Conservation (phyloP, 2,797 vertebrate species). For the Manis crassicaudata region DNA sequence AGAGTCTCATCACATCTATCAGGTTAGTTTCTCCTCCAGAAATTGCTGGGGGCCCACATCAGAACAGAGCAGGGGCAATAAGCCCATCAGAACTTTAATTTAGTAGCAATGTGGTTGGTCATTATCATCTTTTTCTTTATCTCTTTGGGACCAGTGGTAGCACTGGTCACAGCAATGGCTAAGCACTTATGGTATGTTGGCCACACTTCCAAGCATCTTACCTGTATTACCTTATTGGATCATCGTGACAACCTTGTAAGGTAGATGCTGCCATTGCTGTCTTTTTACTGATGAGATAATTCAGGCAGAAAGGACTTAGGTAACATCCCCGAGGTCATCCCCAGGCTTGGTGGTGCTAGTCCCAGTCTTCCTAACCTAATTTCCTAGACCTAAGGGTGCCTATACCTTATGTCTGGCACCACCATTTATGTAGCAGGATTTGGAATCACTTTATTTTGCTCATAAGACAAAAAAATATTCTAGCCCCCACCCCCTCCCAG, state of each 20-base stretch:
- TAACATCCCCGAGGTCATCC: neutral
- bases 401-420: neutral
- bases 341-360: neutral
- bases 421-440: neutral
- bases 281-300: neutral
- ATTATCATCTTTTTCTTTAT: neutral
- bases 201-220: neutral
- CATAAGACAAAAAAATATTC: slow-evolving; percentile 4
- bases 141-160: neutral
- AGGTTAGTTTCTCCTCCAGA: slow-evolving; percentile 87
- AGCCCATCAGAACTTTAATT: neutral
- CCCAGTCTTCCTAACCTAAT: neutral
- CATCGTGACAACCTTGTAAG: neutral
- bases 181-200: neutral
- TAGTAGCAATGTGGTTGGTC: neutral
- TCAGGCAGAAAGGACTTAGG: neutral
- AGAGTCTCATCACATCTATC: slow-evolving; percentile 98
- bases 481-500: neutral
- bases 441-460: neutral
- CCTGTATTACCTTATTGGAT: neutral
- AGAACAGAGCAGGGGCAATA: no score
- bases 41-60: no score
- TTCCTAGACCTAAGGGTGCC: neutral
- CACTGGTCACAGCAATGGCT: neutral
- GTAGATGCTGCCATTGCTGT: neutral